These are phyloP conservation scores for Gorsachius goisagi DNA, from an alignment of 2,113 vertebrate genomes.

Conservation along the genomic window DNA sequence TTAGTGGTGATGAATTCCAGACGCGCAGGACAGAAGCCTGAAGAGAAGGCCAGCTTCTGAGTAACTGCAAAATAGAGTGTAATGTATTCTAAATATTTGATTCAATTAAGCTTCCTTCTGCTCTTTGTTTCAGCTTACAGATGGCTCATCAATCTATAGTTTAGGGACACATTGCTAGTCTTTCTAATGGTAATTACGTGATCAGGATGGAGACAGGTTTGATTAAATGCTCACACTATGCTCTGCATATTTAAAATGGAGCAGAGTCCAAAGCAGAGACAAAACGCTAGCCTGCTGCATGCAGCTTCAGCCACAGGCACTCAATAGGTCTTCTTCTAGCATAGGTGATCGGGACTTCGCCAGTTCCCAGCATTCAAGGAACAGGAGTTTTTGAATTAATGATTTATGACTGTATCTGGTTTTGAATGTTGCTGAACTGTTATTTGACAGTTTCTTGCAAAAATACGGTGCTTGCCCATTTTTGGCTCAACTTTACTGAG, in stretches of 20 bases:
- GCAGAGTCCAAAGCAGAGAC: background rate
- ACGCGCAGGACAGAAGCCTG: conserved; percentile 23
- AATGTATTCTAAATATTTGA: conserved; percentile 67
- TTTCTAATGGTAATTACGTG: conserved; percentile 66
- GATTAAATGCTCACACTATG: conserved; percentile 31
- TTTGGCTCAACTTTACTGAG: background rate
- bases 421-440: background rate
- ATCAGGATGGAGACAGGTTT: conserved; percentile 59
- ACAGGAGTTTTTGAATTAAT: background rate
- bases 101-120: conserved; percentile 70
- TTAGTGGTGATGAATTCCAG: conserved; percentile 55
- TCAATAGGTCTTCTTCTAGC: background rate
- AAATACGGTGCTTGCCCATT: background rate
- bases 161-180: conserved; percentile 54
- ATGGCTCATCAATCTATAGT: conserved; percentile 66
- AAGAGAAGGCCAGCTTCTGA: conserved; percentile 33
- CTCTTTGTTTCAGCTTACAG: conserved; percentile 65
- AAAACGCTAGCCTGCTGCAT: background rate
- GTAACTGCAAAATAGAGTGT: conserved; percentile 23
- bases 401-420: background rate
- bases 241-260: conserved; percentile 48
- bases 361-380: background rate
- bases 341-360: background rate
- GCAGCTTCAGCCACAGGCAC: background rate
- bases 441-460: background rate